Conservation (phyloP, 53 echinoderm and acorn worm genomes). For the Luidia sarsii region DNA sequence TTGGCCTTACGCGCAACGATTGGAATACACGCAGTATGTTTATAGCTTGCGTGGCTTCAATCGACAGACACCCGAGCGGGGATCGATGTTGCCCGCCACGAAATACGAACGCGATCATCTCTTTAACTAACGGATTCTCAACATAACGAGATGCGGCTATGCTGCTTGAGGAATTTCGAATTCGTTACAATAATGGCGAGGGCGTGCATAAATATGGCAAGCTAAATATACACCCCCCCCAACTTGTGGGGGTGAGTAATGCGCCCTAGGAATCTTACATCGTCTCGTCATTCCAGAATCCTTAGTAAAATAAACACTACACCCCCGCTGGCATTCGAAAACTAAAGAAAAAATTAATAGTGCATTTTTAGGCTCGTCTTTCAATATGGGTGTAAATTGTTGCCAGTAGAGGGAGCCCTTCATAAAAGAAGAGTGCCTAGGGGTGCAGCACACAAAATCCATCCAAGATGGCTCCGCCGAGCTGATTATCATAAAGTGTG, state of each 20-base stretch:
- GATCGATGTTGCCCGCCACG: too few relatives aligned
- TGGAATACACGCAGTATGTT: too few relatives aligned
- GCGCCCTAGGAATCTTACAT: constrained; percentile 5
- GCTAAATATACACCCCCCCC: constrained; percentile 21
- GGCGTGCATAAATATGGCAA: not conserved
- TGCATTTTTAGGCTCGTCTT: not conserved
- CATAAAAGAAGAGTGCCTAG: not conserved
- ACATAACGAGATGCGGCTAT: too few relatives aligned
- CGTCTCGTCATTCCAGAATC: constrained; percentile 43
- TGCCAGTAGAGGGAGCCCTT: constrained; percentile 1
- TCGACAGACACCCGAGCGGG: too few relatives aligned
- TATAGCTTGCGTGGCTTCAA: too few relatives aligned
- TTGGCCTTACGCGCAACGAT: too few relatives aligned
- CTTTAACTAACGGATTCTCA: too few relatives aligned
- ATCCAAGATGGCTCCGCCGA: too few relatives aligned
- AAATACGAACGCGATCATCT: too few relatives aligned
- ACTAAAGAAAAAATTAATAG: not conserved
- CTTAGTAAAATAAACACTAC: constrained; percentile 42
- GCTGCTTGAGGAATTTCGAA: not conserved
- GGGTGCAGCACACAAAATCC: too few relatives aligned
- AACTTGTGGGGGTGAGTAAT: constrained; percentile 11
- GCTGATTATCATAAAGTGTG: too few relatives aligned
- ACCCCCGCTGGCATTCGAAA: not conserved
- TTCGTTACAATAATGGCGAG: not conserved
- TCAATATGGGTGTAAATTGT: not conserved